Conservation (phyloP, 2,888 invertebrate species). For the Machimus rusticus region DNA sequence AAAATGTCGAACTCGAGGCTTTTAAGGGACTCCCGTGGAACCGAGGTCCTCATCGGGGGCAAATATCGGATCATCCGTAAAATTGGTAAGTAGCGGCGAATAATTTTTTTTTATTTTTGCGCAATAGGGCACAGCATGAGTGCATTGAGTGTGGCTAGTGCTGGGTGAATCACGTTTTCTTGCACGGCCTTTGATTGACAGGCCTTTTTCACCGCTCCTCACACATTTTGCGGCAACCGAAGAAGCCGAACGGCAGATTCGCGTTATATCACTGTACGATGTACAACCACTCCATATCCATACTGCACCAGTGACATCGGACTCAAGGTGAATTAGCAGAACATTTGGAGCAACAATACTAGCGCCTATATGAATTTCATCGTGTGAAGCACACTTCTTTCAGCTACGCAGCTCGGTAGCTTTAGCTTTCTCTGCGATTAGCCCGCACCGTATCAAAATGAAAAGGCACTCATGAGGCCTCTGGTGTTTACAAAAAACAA, state of each 20-base stretch:
- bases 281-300: background rate
- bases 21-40: conserved; percentile 57
- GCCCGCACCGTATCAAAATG: background rate
- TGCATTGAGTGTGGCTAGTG: background rate
- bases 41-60: conserved; percentile 85
- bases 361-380: background rate
- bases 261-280: background rate
- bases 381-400: background rate
- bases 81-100: conserved; percentile 71
- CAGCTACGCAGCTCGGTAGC: background rate
- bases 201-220: background rate
- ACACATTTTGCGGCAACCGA: background rate
- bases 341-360: background rate
- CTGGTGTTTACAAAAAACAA: background rate
- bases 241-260: background rate
- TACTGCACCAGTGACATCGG: background rate
- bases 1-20: conserved; percentile 51
- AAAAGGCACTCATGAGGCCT: background rate
- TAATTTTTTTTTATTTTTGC: background rate
- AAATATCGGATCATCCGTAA: conserved; percentile 95
- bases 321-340: conserved; percentile 19
- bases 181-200: conserved; percentile 20
- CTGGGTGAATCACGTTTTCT: conserved; percentile 30
- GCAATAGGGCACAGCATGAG: background rate
- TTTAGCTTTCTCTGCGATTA: background rate